Evolutionary conservation across 2,888 invertebrate species (phyloP), one percentile per base, ranked within the genome.

Genomic region (Cenopis cana): DNA sequence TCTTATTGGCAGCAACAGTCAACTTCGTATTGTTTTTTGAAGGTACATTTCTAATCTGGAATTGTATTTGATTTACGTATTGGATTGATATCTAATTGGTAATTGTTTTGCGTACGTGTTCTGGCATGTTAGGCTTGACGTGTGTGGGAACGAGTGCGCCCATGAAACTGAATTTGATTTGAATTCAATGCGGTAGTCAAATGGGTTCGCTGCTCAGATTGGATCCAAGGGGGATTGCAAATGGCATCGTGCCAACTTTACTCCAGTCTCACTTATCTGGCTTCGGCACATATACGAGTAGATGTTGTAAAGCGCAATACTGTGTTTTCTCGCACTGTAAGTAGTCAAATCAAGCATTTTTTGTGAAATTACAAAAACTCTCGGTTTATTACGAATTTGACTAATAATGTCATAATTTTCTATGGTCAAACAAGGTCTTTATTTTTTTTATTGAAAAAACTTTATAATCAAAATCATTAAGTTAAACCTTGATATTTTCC

Each of bases 201-300:
- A 46, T 8, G 1, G n/a, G n/a, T n/a, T 12, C 14, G 0, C n/a
- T 46, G 46, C 46, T 46, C n/a, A 46, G 46, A 46, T 46, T 46
- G 46, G 46, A 46, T n/a, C 46, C 46, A 12, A n/a, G 46, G 46
- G 20, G 46, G 41, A 29, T 29, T 33, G 38, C 9, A 49, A 56
- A 46, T 66, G 65, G 65, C 55, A 49, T 29, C 12, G 18, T 8
- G 65, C 65, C 46, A 66, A 46, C 18, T 41, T 14, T 24, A n/a
- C 5, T 3, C 33, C 33, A 33, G 14, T 11, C 9, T 5, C 41
- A 64, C 38, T 38, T 36, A 20, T 12, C 1, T 52, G 24, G 12
- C 29, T 54, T 24, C 41, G 1, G 5, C 41, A 46, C 14, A 46
- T n/a, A 41, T 41, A n/a, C n/a, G n/a, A n/a, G n/a, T n/a, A 46